Conservation (phyloP, 2,113 vertebrate species). For the Gnathonemus longibarbis region DNA sequence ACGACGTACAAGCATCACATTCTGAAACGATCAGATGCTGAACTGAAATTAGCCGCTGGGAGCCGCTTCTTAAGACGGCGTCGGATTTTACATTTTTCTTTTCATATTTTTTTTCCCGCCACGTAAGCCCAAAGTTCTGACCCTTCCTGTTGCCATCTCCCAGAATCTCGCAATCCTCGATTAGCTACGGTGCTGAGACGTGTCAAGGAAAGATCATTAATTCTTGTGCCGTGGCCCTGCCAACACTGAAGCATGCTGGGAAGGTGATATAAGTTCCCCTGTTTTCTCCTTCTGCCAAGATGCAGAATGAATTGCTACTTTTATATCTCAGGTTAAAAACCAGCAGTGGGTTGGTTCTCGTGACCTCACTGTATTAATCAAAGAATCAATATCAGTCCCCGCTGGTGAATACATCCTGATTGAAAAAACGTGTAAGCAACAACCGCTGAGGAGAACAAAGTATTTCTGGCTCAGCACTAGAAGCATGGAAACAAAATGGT, state of each 20-base stretch:
- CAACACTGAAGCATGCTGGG: conserved; percentile 7
- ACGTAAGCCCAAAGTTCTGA: neutral
- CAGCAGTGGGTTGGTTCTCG: neutral
- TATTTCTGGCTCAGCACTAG: neutral
- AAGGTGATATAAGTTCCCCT: conserved; percentile 9
- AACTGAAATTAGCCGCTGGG: neutral
- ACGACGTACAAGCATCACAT: neutral
- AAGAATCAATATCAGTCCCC: conserved; percentile 16
- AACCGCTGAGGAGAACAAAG: neutral
- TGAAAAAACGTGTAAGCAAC: neutral
- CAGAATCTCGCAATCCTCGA: neutral
- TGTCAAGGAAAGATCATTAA: neutral
- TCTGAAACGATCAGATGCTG: neutral
- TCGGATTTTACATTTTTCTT: neutral
- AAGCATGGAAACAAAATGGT: neutral
- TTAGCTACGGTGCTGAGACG: neutral
- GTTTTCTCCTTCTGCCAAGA: neutral
- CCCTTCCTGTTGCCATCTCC: neutral
- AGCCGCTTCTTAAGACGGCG: neutral
- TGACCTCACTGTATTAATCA: conserved; percentile 13
- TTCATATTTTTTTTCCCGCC: neutral
- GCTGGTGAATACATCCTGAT: neutral
- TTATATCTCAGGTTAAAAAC: neutral
- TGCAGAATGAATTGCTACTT: conserved; percentile 18
- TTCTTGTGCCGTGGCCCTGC: neutral